Conservation (phyloP, 2,888 invertebrate genomes). For the Alentia gelatinosa region DNA sequence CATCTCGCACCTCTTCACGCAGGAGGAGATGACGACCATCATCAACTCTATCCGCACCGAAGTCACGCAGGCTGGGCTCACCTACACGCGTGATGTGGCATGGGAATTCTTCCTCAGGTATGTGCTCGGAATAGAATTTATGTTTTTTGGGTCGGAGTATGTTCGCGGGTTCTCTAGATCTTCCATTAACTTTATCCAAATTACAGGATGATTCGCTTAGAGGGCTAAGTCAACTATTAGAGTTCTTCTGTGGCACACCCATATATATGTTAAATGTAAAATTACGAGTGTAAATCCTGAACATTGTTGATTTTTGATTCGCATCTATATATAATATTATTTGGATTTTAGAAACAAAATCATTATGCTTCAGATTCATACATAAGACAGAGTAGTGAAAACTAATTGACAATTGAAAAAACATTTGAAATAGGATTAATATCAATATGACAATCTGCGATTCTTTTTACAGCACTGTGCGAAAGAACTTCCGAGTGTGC, state of each 20-base stretch:
- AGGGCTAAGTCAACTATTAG: too few species aligned
- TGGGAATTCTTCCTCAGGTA: constrained; percentile 80
- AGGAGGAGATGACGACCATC: constrained; percentile 80
- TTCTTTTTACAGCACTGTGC: constrained; percentile 73
- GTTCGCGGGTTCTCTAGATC: too few species aligned
- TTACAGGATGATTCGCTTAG: too few species aligned
- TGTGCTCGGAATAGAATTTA: too few species aligned
- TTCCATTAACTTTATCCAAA: too few species aligned
- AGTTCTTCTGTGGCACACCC: too few species aligned
- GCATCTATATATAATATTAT: not conserved
- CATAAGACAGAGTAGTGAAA: too few species aligned
- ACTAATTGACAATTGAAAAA: too few species aligned
- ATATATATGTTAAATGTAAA: too few species aligned
- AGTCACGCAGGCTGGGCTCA: constrained; percentile 79
- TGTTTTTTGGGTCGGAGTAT: too few species aligned
- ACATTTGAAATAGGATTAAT: not conserved
- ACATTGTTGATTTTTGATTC: too few species aligned
- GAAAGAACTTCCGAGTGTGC: constrained; percentile 79
- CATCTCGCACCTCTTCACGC: constrained; percentile 78
- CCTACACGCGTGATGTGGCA: constrained; percentile 79
- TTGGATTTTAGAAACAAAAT: not conserved
- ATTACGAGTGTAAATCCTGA: too few species aligned
- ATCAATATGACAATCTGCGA: not conserved
- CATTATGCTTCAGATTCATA: not conserved
- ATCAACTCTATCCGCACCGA: constrained; percentile 80